Conservation (phyloP, 1,140 invertebrate genomes). For the Phymastichus coffea region DNA sequence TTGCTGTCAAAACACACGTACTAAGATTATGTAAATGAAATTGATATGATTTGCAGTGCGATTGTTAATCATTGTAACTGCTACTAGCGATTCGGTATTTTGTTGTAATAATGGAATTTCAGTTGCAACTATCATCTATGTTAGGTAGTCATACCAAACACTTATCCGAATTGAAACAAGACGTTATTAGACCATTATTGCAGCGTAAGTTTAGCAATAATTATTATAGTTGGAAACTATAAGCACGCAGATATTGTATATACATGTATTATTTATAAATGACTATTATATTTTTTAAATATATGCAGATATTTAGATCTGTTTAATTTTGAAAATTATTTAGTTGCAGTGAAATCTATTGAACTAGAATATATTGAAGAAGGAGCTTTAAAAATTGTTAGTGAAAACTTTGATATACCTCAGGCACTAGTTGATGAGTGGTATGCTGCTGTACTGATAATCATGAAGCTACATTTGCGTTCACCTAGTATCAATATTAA, state of each 20-base stretch:
- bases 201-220: conserved; percentile 42
- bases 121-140: conserved; percentile 37
- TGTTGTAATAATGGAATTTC: conserved; percentile 37
- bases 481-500: conserved; percentile 35
- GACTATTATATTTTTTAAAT: conserved; percentile 8
- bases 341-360: conserved; percentile 51
- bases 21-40: no score
- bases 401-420: conserved; percentile 44
- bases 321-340: conserved; percentile 29
- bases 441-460: conserved; percentile 45
- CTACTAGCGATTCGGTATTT: no score
- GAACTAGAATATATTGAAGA: conserved; percentile 49
- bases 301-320: no score
- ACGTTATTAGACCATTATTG: conserved; percentile 43
- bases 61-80: no score
- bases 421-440: conserved; percentile 46
- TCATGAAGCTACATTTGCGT: conserved; percentile 41
- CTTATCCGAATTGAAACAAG: conserved; percentile 45
- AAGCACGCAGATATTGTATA: background rate
- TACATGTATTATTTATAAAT: conserved; percentile 6
- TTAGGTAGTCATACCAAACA: conserved; percentile 45
- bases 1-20: no score
- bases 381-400: conserved; percentile 47
- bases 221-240: conserved; percentile 6
- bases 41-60: no score